Conservation (phyloP, 2,797 vertebrate species). For the Rhyacichthys aspro region DNA sequence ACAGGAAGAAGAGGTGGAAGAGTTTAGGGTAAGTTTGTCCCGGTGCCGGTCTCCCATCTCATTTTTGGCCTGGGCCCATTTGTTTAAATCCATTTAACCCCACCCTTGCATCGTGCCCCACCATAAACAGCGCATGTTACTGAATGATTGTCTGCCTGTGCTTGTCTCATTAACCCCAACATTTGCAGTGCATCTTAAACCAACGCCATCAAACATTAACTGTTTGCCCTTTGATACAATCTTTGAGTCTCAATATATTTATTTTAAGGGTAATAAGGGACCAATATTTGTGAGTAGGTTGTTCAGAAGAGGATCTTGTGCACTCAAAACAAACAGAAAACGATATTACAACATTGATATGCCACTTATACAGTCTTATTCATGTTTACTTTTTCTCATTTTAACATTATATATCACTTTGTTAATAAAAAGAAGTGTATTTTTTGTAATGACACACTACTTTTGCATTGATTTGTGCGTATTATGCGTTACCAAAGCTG, state of each 20-base stretch:
- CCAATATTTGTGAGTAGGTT: too few species aligned
- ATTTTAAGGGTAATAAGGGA: too few species aligned
- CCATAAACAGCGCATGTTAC: conserved; percentile 65
- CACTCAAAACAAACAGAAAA: too few species aligned
- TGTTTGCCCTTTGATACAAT: conserved; percentile 32
- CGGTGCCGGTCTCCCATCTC: conserved; percentile 43
- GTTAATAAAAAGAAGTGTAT: too few species aligned
- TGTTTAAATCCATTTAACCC: conserved; percentile 34
- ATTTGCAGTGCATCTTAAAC: conserved; percentile 54
- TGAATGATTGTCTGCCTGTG: conserved; percentile 48
- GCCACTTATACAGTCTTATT: too few species aligned
- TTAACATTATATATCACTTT: too few species aligned
- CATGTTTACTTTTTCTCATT: too few species aligned
- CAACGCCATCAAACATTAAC: conserved; percentile 44
- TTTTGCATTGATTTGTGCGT: too few species aligned
- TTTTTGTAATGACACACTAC: too few species aligned
- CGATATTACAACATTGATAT: too few species aligned
- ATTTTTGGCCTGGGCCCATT: conserved; percentile 31
- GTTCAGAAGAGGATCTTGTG: too few species aligned
- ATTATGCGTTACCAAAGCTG: too few species aligned
- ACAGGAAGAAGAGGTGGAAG: conserved; percentile 99
- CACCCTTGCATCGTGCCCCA: conserved; percentile 77
- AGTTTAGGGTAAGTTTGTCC: conserved; percentile 97
- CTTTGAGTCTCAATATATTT: conserved; percentile 49
- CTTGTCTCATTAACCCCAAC: conserved; percentile 61